phyloP scores from a whole-genome alignment of 2,113 vertebrate genomes.

The Lagenorhynchus albirostris region DNA sequence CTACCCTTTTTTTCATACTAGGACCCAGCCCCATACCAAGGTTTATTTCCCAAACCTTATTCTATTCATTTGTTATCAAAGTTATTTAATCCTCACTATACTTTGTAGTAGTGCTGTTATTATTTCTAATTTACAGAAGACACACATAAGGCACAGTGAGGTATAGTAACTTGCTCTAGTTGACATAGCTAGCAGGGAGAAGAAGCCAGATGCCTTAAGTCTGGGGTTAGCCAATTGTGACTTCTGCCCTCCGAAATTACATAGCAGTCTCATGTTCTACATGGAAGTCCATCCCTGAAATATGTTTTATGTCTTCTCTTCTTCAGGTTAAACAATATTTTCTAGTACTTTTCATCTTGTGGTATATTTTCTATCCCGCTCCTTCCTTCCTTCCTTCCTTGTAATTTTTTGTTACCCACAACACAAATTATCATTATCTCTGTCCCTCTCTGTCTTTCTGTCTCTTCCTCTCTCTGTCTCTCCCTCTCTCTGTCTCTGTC shows the following conservation, averaged over 20 bases:
- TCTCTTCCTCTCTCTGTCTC: not conserved
- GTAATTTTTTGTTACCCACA: not conserved
- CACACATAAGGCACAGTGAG: not conserved
- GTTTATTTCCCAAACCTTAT: not conserved
- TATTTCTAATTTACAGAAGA: not conserved
- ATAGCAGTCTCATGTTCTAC: not conserved
- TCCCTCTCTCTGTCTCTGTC: not conserved
- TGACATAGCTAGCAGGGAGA: not conserved
- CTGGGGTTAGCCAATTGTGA: not conserved
- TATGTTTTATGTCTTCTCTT: not conserved
- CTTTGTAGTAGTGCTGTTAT: not conserved
- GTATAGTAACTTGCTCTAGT: not conserved
- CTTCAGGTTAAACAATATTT: not conserved
- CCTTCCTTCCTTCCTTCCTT: too few species aligned
- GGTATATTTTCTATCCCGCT: not conserved
- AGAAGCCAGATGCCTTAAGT: not conserved
- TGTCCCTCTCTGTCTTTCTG: not conserved
- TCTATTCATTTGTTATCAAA: not conserved
- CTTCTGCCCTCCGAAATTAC: not conserved
- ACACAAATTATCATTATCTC: not conserved
- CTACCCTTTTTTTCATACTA: not conserved
- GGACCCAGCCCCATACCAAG: not conserved
- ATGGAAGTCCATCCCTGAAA: not conserved
- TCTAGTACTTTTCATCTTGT: not conserved
- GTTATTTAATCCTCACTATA: not conserved